These are phyloP conservation scores for Platyscapa corneri DNA, from an alignment of 1,140 invertebrate genomes.

Conservation along the genomic window DNA sequence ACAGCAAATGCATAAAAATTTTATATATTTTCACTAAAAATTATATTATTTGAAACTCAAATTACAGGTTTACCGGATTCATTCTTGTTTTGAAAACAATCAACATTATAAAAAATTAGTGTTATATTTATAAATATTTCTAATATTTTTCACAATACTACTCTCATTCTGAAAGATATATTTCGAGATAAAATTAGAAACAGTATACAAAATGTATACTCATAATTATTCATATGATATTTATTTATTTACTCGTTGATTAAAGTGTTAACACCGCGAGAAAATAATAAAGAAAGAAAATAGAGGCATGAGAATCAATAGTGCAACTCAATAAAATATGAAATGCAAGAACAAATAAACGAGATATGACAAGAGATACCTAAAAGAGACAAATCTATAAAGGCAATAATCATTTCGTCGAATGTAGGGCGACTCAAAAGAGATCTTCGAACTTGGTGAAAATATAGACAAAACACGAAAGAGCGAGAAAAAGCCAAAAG, in stretches of 20 bases:
- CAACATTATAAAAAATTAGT: no score
- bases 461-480: background rate
- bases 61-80: no score
- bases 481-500: background rate
- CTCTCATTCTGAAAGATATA: background rate
- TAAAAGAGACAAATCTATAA: constrained; percentile 57
- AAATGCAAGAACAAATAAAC: background rate
- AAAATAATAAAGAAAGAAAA: background rate
- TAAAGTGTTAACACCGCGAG: no score
- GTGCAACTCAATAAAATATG: background rate
- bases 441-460: background rate
- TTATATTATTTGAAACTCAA: no score
- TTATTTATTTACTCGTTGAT: no score
- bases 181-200: background rate
- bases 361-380: background rate
- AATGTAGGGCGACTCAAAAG: constrained; percentile 50
- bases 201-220: background rate
- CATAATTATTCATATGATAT: no score
- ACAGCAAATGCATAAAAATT: background rate
- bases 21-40: background rate
- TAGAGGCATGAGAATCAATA: background rate
- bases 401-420: constrained; percentile 63
- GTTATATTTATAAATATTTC: no score
- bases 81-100: no score
- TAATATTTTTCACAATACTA: background rate